Evolutionary conservation across 2,797 vertebrate species (phyloP).

Genomic region (Karalla daura): DNA sequence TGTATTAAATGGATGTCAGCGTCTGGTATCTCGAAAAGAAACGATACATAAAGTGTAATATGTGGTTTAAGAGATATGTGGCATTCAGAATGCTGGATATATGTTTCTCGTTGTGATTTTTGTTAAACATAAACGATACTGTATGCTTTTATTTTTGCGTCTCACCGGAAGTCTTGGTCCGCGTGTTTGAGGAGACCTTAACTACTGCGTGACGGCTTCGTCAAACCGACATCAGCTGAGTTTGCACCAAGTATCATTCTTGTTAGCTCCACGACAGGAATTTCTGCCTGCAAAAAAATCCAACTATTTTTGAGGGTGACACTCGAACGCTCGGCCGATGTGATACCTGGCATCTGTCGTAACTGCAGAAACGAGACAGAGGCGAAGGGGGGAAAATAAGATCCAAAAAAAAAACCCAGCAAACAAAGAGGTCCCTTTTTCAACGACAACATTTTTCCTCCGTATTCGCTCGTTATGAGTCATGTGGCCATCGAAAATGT

Average conservation of each 20-base stretch:
- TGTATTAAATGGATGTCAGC: no score
- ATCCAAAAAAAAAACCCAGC: slow-evolving; percentile 78
- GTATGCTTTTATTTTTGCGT: slow-evolving; percentile 46
- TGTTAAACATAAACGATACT: fast-evolving
- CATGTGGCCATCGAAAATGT: slow-evolving; percentile 99
- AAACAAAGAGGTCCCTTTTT: slow-evolving; percentile 84
- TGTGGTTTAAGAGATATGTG: background rate
- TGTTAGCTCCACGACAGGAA: slow-evolving; percentile 43
- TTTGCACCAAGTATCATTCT: slow-evolving; percentile 65
- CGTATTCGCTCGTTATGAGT: slow-evolving; percentile 97
- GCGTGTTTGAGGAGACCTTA: background rate
- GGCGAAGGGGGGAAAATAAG: slow-evolving; percentile 48
- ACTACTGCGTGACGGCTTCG: slow-evolving; percentile 34
- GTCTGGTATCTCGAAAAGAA: no score
- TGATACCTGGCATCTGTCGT: slow-evolving; percentile 42
- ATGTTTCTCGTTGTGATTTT: no score
- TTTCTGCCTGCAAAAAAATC: slow-evolving; percentile 32
- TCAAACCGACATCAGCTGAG: slow-evolving; percentile 73
- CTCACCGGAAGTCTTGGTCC: slow-evolving; percentile 35
- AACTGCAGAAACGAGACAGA: slow-evolving; percentile 27
- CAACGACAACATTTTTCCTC: slow-evolving; percentile 83
- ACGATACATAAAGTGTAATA: no score
- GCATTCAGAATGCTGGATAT: no score
- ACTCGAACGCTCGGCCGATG: background rate
- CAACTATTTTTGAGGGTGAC: slow-evolving; percentile 9